Evolutionary conservation across 2,113 vertebrate genomes (phyloP), one percentile per base, ranked within the genome.

Genomic region (Jacana jacana): DNA sequence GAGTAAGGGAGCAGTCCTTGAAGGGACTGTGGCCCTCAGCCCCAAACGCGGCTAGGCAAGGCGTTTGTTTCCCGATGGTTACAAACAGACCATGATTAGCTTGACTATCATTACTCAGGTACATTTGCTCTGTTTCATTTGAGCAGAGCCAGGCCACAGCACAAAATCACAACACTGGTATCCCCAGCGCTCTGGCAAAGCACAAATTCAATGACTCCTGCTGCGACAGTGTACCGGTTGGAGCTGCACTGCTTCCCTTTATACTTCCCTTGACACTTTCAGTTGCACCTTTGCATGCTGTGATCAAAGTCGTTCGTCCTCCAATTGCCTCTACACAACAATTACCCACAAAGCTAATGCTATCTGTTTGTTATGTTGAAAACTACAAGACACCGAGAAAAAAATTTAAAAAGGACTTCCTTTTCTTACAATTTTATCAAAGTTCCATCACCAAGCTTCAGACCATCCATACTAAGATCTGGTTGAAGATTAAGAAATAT

Each of bases 1-100:
- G 48, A 28, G 48, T 25, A 52, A 52, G 1, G 2, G 18, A 54
- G 17, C 1, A 4, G 4, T 4, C 2, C 10, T 8, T 2, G 25
- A 37, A 22, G 20, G 27, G 57, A 42, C 4, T 0, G 3, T 3
- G 5, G 11, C 28, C 33, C 79, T 11, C 30, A 10, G 22, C 49
- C 31, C 40, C 49, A 40, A 60, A n/a, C 3, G 25, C 14, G 0
- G 10, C 8, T 16, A 20, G 28, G 18, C 22, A 23, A 37, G 13
- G 48, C 27, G 70, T 81, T 54, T 39, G 54, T 20, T 33, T 54
- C 61, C 69, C 4, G 11, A 8, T 4, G 7, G 31, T n/a, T 81
- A 66, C 42, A 75, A 61, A 52, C 0, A 1, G 23, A 54, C 5
- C 10, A 5, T 1, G 17, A 55, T 40, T 66, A 35, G 55, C 37